Evolutionary conservation across 2,888 invertebrate species (phyloP), one percentile per base, ranked within the genome.

Genomic region (Galeruca laticollis): DNA sequence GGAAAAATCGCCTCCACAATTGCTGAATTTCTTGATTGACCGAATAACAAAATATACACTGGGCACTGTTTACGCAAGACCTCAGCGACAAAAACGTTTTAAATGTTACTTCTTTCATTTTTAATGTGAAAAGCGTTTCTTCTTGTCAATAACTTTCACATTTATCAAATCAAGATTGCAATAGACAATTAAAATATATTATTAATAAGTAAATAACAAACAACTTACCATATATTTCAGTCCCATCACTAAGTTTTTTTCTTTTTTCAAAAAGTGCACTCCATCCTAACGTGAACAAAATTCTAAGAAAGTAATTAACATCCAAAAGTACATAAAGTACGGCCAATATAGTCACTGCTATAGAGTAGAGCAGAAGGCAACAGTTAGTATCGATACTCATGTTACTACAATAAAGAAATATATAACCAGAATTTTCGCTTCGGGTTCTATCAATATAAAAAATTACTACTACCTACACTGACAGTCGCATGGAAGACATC

Each of bases 301-400:
- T 88, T 75, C 94, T 88, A 31, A 94, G 81, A 79, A 94, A 94
- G 78, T 95, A 94, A 82, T 94, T 93, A 2, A 94, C 92, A 84
- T 95, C 94, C 87, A 93, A 92, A 67, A 92, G 87, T 18, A 93
- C 84, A 80, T 93, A 94, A 37, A 92, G 84, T 37, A 93, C 81
- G 10, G 87, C 86, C 66, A 90, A 78, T 33, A 87, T 75, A 1
- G 79, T 76, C 21, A 79, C 66, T 6, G 79, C 21, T 56, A 77
- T 60, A 84, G 86, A 21, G 57, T 88, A 88, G 51, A 86, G 78
- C 10, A 87, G 71, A 2, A 86, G 75, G 40, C 75, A 73, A 57
- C 67, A 51, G 60, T 65, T 49, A 43, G 10, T 40, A 64, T 47
- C 60, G 47, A 73, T 86, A 57, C 35, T 57, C 87, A 52, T 52